These are phyloP conservation scores for Stratiomys singularior DNA, from an alignment of 2,888 invertebrate species.

Conservation along the genomic window DNA sequence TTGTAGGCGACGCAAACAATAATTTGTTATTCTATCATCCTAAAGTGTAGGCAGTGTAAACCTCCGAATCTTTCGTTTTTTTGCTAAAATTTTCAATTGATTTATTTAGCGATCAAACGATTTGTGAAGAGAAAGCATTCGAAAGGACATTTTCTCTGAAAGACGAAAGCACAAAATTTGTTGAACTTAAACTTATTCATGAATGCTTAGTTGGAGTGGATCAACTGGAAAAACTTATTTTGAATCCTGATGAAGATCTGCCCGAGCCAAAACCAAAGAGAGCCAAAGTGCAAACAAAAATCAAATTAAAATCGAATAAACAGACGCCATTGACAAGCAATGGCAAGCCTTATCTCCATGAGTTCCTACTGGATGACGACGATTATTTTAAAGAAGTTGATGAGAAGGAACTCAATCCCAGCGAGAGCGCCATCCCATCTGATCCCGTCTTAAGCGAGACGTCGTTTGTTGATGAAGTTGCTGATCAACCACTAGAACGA, in stretches of 20 bases:
- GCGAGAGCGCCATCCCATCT: too few relatives aligned
- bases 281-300: constrained; percentile 46
- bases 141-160: constrained; percentile 65
- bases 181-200: constrained; percentile 70
- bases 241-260: constrained; percentile 47
- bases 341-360: background rate
- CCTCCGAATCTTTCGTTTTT: background rate
- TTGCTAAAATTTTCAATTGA: background rate
- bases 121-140: constrained; percentile 66
- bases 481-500: too few relatives aligned
- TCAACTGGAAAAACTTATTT: constrained; percentile 45
- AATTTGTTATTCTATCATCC: constrained; percentile 69
- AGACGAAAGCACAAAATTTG: constrained; percentile 64
- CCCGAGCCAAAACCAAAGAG: background rate
- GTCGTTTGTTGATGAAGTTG: background rate
- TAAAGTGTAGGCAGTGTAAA: constrained; percentile 67
- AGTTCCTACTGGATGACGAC: background rate
- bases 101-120: constrained; percentile 60
- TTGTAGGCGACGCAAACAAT: constrained; percentile 76
- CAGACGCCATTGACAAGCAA: background rate
- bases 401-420: too few relatives aligned
- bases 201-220: constrained; percentile 64
- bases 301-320: background rate
- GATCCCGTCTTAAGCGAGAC: too few relatives aligned
- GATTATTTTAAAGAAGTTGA: background rate